These are phyloP conservation scores for Anhinga anhinga DNA, from an alignment of 2,113 vertebrate genomes.

Conservation along the genomic window DNA sequence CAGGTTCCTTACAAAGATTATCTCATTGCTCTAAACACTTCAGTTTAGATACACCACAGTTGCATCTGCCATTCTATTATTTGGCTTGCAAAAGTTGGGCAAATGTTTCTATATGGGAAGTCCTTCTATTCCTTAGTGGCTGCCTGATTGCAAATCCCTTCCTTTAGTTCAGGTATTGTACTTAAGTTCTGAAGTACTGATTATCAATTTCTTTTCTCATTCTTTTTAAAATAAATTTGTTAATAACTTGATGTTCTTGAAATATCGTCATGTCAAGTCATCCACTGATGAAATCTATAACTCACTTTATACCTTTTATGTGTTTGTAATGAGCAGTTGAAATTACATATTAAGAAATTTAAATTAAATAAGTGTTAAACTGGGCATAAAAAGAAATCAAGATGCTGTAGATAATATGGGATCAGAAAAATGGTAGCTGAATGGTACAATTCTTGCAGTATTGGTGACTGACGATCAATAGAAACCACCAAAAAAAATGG, in stretches of 20 bases:
- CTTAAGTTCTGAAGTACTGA: background rate
- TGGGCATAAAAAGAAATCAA: background rate
- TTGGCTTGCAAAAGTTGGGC: background rate
- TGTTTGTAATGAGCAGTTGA: background rate
- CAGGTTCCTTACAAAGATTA: background rate
- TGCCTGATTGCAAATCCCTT: background rate
- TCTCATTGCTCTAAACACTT: background rate
- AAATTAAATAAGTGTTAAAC: conserved; percentile 1
- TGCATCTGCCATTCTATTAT: background rate
- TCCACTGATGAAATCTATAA: background rate
- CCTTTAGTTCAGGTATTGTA: background rate
- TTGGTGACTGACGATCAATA: background rate
- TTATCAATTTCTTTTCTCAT: background rate
- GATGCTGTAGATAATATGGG: background rate
- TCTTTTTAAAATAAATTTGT: background rate
- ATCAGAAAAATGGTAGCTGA: conserved; percentile 2
- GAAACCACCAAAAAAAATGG: background rate
- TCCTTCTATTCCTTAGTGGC: background rate
- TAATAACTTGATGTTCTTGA: background rate
- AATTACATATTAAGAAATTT: background rate
- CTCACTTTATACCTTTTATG: background rate
- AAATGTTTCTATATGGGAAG: background rate
- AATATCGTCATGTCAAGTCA: background rate
- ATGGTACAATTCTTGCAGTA: background rate
- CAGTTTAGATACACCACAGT: background rate